Percentiles rank a stretch among this genome's conserved stretches.
Evolutionary conservation across 2,797 vertebrate genomes (phyloP).

Genomic region (Gephyroberyx darwinii): DNA sequence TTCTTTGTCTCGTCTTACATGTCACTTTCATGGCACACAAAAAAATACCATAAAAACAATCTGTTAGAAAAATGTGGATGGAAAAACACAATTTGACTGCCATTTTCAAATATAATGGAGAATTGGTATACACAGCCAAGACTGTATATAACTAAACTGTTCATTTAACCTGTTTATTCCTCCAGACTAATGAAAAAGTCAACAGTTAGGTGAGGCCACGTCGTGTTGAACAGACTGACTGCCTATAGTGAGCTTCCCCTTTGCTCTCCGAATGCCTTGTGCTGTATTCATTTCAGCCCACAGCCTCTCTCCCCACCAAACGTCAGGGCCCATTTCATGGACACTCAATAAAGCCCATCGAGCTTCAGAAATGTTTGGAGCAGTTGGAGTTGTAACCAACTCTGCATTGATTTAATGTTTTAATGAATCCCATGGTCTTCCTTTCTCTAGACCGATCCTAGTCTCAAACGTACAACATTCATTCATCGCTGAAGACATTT

Average conservation of each 20-base stretch:
- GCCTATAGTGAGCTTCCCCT: background rate
- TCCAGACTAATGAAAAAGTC: too few species aligned
- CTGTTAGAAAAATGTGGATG: too few species aligned
- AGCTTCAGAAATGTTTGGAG: slow-evolving; percentile 20
- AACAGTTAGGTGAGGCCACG: background rate
- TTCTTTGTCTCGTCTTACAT: too few species aligned
- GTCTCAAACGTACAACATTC: background rate
- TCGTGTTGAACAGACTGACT: slow-evolving; percentile 4
- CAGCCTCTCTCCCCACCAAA: slow-evolving; percentile 13
- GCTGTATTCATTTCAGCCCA: background rate
- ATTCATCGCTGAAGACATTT: slow-evolving; percentile 29
- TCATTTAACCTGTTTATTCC: too few species aligned
- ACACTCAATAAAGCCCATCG: slow-evolving; percentile 23
- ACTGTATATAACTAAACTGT: too few species aligned
- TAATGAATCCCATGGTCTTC: slow-evolving; percentile 19
- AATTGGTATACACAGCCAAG: too few species aligned
- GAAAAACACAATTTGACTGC: too few species aligned
- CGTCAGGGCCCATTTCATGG: slow-evolving; percentile 1
- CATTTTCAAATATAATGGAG: too few species aligned
- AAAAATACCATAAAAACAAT: too few species aligned
- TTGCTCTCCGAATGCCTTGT: slow-evolving; percentile 8
- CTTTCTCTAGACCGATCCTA: background rate
- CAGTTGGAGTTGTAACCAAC: slow-evolving; percentile 29
- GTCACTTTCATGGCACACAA: too few species aligned
- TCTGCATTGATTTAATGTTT: slow-evolving; percentile 46